Percentiles rank a stretch among this genome's conserved stretches.
phyloP scores from a whole-genome alignment of 2,797 vertebrate genomes.

The Thamnophis elegans region DNA sequence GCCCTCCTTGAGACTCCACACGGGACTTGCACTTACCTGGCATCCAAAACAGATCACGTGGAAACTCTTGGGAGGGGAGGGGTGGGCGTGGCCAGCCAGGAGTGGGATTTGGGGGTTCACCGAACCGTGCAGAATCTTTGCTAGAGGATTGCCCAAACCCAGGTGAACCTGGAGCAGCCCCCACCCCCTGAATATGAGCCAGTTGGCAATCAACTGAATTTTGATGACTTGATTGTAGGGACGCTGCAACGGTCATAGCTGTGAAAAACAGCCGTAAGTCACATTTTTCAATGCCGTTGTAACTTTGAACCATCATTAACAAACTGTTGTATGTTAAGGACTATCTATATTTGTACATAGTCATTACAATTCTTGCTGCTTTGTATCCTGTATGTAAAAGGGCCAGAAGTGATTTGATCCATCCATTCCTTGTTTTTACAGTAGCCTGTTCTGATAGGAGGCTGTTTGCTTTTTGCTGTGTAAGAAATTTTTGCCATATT shows the following conservation, averaged over 20 bases:
- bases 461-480: background rate
- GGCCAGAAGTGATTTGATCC: background rate
- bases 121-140: too few relatives aligned
- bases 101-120: too few relatives aligned
- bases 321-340: background rate
- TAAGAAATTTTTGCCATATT: background rate
- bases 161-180: too few relatives aligned
- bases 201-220: background rate
- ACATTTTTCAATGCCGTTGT: too few relatives aligned
- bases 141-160: too few relatives aligned
- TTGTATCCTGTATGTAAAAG: background rate
- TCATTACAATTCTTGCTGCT: background rate
- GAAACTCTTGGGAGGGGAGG: too few relatives aligned
- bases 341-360: background rate
- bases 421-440: background rate
- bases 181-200: background rate
- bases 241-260: background rate
- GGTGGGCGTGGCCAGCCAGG: too few relatives aligned
- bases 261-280: background rate
- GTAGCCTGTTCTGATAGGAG: background rate
- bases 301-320: background rate
- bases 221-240: background rate
- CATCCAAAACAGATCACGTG: too few relatives aligned
- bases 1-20: too few relatives aligned
- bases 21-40: too few relatives aligned